phyloP scores from a whole-genome alignment of 2,888 invertebrate genomes.

The Ormyrus labotus region DNA sequence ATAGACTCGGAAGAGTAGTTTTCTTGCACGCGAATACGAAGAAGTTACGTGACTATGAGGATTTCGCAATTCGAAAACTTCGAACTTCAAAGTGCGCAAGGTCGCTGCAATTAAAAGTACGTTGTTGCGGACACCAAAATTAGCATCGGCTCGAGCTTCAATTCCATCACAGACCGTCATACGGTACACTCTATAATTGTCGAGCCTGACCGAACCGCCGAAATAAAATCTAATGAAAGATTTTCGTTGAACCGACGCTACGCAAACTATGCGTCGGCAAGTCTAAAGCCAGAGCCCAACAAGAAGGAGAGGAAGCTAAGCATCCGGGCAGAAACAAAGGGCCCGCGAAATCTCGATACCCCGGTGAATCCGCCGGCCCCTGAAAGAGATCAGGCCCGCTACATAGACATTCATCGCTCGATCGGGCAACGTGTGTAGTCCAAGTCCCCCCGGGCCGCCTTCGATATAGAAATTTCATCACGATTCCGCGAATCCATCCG shows the following conservation, averaged over 20 bases:
- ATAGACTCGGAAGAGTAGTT: no score
- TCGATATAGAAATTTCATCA: slow-evolving; percentile 59
- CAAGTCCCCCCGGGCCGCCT: neutral
- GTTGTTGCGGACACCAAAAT: no score
- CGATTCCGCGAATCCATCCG: slow-evolving; percentile 60
- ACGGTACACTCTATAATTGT: no score
- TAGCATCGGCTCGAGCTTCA: no score
- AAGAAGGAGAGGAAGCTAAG: slow-evolving; percentile 41
- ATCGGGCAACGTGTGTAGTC: neutral
- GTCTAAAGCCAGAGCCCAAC: neutral
- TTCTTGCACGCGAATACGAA: no score
- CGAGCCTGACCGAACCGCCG: no score
- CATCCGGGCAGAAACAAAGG: slow-evolving; percentile 47
- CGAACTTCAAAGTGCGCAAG: neutral
- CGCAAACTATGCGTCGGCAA: no score
- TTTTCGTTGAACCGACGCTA: no score
- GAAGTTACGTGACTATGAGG: neutral
- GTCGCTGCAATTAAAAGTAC: slow-evolving; percentile 48
- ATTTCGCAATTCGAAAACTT: slow-evolving; percentile 22
- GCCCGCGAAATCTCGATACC: slow-evolving; percentile 51
- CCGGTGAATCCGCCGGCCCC: neutral
- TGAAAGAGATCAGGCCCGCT: slow-evolving; percentile 52
- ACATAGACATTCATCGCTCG: neutral
- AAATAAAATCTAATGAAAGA: no score
- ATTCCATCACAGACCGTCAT: no score